Percentiles rank a stretch among this genome's conserved stretches.
These are phyloP conservation scores for Aphrophora alni DNA, from an alignment of 2,888 invertebrate genomes.

Conservation along the genomic window DNA sequence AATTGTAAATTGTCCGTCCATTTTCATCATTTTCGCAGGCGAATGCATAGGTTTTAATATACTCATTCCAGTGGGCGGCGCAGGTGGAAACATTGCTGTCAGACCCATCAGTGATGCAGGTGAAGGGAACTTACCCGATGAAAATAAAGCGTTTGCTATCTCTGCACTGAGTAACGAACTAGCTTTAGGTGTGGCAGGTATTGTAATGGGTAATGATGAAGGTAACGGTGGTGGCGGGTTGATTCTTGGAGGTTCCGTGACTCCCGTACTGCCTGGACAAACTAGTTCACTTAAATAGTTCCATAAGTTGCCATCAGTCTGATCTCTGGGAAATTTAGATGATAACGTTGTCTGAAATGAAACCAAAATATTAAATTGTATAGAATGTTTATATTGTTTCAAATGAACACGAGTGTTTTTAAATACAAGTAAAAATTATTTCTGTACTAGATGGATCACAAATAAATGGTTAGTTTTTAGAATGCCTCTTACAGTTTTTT, in stretches of 20 bases:
- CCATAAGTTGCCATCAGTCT: slow-evolving; percentile 79
- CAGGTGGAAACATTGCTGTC: slow-evolving; percentile 34
- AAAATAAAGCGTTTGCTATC: slow-evolving; percentile 72
- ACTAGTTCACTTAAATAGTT: slow-evolving; percentile 77
- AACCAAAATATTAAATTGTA: slow-evolving; percentile 9
- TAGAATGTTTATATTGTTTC: background rate
- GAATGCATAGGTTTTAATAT: slow-evolving; percentile 32
- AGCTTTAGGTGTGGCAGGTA: slow-evolving; percentile 44
- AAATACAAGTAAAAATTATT: background rate
- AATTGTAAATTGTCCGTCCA: background rate
- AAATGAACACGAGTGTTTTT: background rate
- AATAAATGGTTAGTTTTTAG: too few species aligned
- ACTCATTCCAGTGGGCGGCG: slow-evolving; percentile 15
- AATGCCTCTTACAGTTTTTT: too few species aligned
- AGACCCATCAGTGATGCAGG: slow-evolving; percentile 38
- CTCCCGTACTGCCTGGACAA: slow-evolving; percentile 63
- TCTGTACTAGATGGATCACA: too few species aligned
- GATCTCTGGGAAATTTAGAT: slow-evolving; percentile 82
- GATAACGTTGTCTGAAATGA: slow-evolving; percentile 67
- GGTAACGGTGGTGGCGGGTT: slow-evolving; percentile 18
- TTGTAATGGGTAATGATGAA: slow-evolving; percentile 48
- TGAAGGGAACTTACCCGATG: slow-evolving; percentile 63
- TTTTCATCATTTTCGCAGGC: slow-evolving; percentile 15
- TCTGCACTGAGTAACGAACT: slow-evolving; percentile 57
- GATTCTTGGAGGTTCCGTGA: slow-evolving; percentile 24